These are phyloP conservation scores for Uromys caudimaculatus DNA, from an alignment of 2,797 vertebrate species.

Conservation along the genomic window DNA sequence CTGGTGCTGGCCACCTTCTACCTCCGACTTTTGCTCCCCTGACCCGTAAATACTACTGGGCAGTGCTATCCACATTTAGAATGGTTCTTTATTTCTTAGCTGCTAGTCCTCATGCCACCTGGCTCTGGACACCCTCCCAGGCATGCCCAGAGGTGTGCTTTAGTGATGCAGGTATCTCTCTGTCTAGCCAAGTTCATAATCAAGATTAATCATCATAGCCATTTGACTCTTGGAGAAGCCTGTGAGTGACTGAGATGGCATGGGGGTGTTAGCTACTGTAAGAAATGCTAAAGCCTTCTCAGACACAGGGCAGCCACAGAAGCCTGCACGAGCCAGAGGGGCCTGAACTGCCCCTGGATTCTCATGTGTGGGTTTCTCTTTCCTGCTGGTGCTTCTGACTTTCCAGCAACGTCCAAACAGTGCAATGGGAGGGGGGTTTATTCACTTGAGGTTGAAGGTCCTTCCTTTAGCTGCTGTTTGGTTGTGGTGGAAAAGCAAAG, in stretches of 20 bases:
- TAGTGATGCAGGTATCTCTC: not conserved
- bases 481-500: not conserved
- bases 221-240: not conserved
- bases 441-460: not conserved
- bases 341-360: not conserved
- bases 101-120: not conserved
- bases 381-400: no score
- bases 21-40: not conserved
- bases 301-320: not conserved
- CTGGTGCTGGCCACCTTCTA: not conserved
- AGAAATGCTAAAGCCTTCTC: not conserved
- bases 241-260: not conserved
- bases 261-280: not conserved
- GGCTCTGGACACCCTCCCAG: not conserved
- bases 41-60: no score
- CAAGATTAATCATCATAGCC: not conserved
- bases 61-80: not conserved
- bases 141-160: not conserved
- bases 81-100: no score
- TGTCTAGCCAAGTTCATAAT: not conserved
- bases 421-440: not conserved
- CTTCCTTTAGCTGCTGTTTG: not conserved
- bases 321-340: not conserved
- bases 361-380: not conserved
- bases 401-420: not conserved